These are phyloP conservation scores for Lasioglossum zephyrum DNA, from an alignment of 2,888 invertebrate genomes.

Conservation along the genomic window DNA sequence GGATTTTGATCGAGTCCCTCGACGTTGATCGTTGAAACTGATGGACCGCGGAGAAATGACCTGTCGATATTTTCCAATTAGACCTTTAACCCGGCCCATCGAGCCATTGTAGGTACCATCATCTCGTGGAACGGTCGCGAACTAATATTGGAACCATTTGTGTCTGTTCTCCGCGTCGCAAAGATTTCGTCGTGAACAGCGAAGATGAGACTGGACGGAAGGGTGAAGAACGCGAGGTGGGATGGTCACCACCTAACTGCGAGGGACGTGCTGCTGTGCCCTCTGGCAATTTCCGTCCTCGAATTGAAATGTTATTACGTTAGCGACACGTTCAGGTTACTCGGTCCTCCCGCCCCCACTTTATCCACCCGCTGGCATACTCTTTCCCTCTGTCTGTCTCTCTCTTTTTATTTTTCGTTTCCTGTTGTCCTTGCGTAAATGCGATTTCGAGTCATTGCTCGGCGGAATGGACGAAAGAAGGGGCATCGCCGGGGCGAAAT, in stretches of 20 bases:
- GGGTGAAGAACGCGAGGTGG: conserved; percentile 37
- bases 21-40: not conserved
- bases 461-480: conserved; percentile 29
- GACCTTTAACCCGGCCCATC: conserved; percentile 4
- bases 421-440: conserved; percentile 58
- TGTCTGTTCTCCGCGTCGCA: not conserved
- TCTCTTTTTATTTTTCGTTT: conserved; percentile 61
- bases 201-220: conserved; percentile 44
- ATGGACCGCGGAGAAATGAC: not conserved
- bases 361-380: not conserved
- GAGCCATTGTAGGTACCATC: not conserved
- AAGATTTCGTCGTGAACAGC: conserved; percentile 6
- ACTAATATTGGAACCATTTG: not conserved
- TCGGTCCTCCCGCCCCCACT: conserved; percentile 5
- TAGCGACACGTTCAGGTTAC: conserved; percentile 78
- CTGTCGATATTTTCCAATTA: conserved; percentile 11
- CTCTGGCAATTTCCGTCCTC: conserved; percentile 82
- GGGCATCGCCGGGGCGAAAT: conserved; percentile 10
- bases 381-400: conserved; percentile 18
- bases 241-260: conserved; percentile 66
- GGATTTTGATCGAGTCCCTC: not conserved
- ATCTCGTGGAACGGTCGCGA: not conserved
- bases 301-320: conserved; percentile 84
- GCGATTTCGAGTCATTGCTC: conserved; percentile 57
- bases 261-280: conserved; percentile 68